Conservation (phyloP, 2,888 invertebrate species). For the Calliphora vomitoria region DNA sequence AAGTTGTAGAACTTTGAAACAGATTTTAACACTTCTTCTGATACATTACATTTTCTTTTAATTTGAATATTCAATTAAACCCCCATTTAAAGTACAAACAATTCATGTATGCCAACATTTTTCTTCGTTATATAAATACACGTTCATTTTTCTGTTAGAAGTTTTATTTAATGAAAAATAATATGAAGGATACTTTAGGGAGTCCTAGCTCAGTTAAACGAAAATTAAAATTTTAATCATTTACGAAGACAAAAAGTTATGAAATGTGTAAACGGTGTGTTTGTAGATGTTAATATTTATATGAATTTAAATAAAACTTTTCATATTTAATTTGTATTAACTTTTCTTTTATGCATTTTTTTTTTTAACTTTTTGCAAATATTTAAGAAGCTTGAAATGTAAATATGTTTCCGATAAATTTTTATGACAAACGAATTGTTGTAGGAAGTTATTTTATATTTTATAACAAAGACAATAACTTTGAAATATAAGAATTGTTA, state of each 20-base stretch:
- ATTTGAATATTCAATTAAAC: no score
- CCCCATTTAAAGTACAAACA: background rate
- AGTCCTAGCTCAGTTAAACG: background rate
- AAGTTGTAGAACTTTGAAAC: no score
- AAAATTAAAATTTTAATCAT: slow-evolving; percentile 29
- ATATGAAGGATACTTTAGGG: slow-evolving; percentile 48
- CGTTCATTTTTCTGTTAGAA: slow-evolving; percentile 2
- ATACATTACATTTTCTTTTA: background rate
- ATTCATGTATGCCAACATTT: background rate
- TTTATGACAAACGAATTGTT: background rate
- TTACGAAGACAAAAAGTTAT: background rate
- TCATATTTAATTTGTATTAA: background rate
- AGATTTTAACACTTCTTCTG: no score
- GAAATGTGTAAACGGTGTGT: background rate
- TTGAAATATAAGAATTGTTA: no score
- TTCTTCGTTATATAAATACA: background rate
- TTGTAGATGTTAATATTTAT: background rate
- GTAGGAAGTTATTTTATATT: background rate
- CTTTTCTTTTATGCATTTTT: background rate
- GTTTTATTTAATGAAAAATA: slow-evolving; percentile 42
- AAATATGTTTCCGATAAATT: background rate
- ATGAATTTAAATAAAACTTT: background rate
- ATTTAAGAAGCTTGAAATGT: background rate
- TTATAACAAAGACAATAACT: background rate
- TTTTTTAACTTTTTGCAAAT: background rate